Base-by-base conservation (phyloP, 2,797 vertebrate species). In the Sebastes minor region DNA sequence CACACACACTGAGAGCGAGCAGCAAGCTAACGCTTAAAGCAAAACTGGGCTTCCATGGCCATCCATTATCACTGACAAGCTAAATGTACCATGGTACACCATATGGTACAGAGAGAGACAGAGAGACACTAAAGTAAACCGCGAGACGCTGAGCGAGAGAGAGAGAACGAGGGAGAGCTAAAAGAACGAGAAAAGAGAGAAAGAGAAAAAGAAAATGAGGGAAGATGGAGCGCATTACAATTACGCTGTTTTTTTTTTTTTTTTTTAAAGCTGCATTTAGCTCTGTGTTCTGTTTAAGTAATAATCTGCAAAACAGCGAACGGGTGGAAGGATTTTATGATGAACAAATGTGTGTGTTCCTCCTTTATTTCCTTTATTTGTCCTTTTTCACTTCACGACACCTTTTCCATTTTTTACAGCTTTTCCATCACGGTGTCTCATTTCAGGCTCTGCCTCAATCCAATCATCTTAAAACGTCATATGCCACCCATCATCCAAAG, bases 1-100 rank as follows among this genome's bases (percentile, higher is more conserved):
- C 33, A 13, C 35, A 38, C 35, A 38, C 35, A 63, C 65, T 27
- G 38, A 84, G 80, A 85, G 78, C 78, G 20, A 91, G 88, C 90
- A 91, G 91, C 88, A 88, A 93, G 95, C 89, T 96, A 97, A 90
- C 89, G 98, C 98, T 99, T 96, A 96, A 96, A 98, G 97, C 97
- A 94, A 97, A 97, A 97, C 97, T 97, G 97, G 96, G 97, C 97
- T 98, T 97, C 97, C 97, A 97, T 96, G 96, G 96, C 97, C 96
- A 99, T 99, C 97, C 97, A 98, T 99, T 98, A 98, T 96, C 95
- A 96, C 95, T 99, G 98, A 99, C 98, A 98, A 97, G 97, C 97
- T 97, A 97, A 99, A 98, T 99, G 98, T 98, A 98, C 97, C 98
- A 96, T 99, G 97, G 94, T 97, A 96, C 94, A 96, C 96, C 98